phyloP scores from a whole-genome alignment of 1,140 invertebrate species.

The Bactericera cockerelli region DNA sequence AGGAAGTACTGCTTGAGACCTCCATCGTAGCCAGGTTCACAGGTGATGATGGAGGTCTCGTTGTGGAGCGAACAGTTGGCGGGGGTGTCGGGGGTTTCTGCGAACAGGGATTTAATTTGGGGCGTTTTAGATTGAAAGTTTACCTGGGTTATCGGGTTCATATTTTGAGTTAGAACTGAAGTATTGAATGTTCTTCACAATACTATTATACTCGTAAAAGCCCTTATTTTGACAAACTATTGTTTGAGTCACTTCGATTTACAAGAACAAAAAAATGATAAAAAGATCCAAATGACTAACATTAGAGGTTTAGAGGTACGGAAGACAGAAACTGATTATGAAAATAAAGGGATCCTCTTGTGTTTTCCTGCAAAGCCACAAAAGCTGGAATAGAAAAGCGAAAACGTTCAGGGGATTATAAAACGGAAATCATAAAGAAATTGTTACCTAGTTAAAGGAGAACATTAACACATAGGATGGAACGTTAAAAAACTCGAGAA shows the following conservation, averaged over 20 bases:
- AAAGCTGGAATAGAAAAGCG: background rate
- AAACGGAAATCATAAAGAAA: conserved; percentile 4
- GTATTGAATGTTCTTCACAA: too few species aligned
- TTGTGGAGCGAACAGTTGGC: conserved; percentile 56
- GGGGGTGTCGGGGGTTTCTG: conserved; percentile 41
- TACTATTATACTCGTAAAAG: too few species aligned
- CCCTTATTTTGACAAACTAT: too few species aligned
- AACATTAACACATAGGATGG: background rate
- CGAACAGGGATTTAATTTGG: background rate
- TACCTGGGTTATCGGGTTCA: too few species aligned
- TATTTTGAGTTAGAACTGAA: too few species aligned
- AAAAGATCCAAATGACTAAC: too few species aligned
- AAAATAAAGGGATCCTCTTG: too few species aligned
- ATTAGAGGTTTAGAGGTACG: too few species aligned
- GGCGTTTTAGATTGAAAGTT: too few species aligned
- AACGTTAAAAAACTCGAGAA: background rate
- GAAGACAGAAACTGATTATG: too few species aligned
- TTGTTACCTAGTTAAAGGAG: conserved; percentile 3
- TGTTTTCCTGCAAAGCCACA: background rate
- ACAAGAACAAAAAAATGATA: too few species aligned
- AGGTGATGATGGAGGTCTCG: conserved; percentile 51
- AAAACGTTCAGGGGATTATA: background rate
- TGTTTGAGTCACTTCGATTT: too few species aligned
- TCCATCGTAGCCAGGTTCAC: conserved; percentile 46
- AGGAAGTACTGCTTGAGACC: conserved; percentile 58